phyloP scores from a whole-genome alignment of 2,797 vertebrate genomes.

The Pangasius sanitwongsei region DNA sequence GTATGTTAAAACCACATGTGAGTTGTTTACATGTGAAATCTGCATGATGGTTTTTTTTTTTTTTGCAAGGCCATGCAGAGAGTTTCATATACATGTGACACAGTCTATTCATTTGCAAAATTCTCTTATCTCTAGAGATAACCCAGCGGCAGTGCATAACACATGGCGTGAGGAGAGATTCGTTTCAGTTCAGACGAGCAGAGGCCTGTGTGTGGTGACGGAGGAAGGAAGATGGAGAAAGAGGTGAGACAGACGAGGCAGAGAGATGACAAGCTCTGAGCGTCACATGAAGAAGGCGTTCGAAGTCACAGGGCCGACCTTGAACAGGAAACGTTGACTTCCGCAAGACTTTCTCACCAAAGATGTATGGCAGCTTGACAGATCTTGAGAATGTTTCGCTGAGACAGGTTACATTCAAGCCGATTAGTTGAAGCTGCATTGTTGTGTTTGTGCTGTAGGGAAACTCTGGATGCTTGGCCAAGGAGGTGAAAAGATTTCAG shows the following conservation, averaged over 20 bases:
- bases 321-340: constrained; percentile 79
- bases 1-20: too few relatives aligned
- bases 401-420: background rate
- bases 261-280: constrained; percentile 31
- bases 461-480: background rate
- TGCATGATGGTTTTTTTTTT: too few relatives aligned
- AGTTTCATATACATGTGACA: constrained; percentile 23
- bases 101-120: constrained; percentile 17
- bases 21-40: background rate
- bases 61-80: background rate
- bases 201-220: constrained; percentile 11
- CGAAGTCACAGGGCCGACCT: constrained; percentile 67
- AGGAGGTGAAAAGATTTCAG: background rate
- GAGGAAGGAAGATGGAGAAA: constrained; percentile 54
- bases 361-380: constrained; percentile 36
- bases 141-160: background rate
- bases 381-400: constrained; percentile 1
- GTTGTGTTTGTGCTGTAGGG: background rate
- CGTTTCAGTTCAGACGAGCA: background rate
- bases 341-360: constrained; percentile 51
- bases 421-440: background rate
- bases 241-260: background rate
- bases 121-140: constrained; percentile 32
- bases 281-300: constrained; percentile 57
- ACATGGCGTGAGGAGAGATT: background rate